Base-by-base conservation (phyloP, 2,113 vertebrate species). In the Todiramphus saurophagus region DNA sequence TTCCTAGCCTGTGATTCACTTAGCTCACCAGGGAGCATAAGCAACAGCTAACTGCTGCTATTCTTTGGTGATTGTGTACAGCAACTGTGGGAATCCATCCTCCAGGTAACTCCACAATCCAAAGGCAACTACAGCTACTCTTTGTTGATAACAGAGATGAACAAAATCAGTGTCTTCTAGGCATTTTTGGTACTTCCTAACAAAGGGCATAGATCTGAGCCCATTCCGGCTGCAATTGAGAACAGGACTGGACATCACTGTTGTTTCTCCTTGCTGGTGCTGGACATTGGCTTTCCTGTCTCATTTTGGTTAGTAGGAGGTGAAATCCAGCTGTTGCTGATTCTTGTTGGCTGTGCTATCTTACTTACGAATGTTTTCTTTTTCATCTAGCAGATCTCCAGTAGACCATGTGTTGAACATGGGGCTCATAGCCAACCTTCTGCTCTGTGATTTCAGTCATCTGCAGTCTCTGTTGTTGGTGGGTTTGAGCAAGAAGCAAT, bases 341-440 rank as follows among this genome's bases (percentile, higher is more conserved):
- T 66, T 74, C 58, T 86, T 39, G 9, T 15, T 80, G 76, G 31
- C 86, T 59, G 63, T 63, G 41, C 79, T 76, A 3, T 75, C 10
- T 10, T 55, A 53, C 55, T 81, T 11, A 7, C 60, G 74, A 73
- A 72, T 80, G 55, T 86, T 88, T 93, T 93, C 55, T 64, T 72
- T 78, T 63, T 68, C 76, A 50, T 87, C 44, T 53, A 91, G 67
- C 76, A 77, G 73, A 53, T 82, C 82, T 83, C 56, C 35, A 56
- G 3, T 55, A 84, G 83, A 76, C 67, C 58, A 28, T 37, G 87
- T 89, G 81, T 81, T 93, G 69, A 70, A 44, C 70, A 14, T 43
- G 63, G 43, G 90, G 80, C 87, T 95, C 48, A 7, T 48, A 80
- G 83, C 91, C 83, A 86, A 20, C 72, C 88, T 86, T 85, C 90